phyloP scores from a whole-genome alignment of 2,797 vertebrate species.

The Sus cebifrons region DNA sequence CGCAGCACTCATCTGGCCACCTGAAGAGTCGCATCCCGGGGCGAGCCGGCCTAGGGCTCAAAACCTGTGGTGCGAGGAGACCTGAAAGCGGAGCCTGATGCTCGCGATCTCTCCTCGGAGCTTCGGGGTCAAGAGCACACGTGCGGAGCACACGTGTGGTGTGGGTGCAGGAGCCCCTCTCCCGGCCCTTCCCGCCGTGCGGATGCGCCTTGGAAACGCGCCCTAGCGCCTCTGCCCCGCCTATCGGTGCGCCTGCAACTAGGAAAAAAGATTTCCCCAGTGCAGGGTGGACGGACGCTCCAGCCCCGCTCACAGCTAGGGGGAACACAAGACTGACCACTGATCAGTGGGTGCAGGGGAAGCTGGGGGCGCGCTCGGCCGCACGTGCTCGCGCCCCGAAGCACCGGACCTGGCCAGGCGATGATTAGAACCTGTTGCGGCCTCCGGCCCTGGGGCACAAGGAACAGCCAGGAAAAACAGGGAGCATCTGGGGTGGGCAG shows the following conservation, averaged over 20 bases:
- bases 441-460: not conserved
- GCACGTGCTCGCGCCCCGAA: not conserved
- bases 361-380: not conserved
- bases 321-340: not conserved
- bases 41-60: not conserved
- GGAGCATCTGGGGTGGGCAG: not conserved
- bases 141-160: not conserved
- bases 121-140: not conserved
- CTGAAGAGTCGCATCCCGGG: not conserved
- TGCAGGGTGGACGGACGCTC: not conserved
- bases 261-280: not conserved
- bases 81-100: not conserved
- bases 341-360: not conserved
- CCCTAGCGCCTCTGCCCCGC: not conserved
- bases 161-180: not conserved
- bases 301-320: not conserved
- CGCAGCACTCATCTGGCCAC: not conserved
- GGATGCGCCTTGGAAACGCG: not conserved
- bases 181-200: fast-evolving
- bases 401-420: not conserved
- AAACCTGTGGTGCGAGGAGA: not conserved
- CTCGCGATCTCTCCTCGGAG: not conserved
- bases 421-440: not conserved
- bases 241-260: not conserved
- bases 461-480: not conserved